A percentile compares a stretch with the other conserved stretches of the same genome.
These are phyloP conservation scores for Peromyscus aztecus DNA, from an alignment of 2,797 vertebrate species.

Conservation along the genomic window DNA sequence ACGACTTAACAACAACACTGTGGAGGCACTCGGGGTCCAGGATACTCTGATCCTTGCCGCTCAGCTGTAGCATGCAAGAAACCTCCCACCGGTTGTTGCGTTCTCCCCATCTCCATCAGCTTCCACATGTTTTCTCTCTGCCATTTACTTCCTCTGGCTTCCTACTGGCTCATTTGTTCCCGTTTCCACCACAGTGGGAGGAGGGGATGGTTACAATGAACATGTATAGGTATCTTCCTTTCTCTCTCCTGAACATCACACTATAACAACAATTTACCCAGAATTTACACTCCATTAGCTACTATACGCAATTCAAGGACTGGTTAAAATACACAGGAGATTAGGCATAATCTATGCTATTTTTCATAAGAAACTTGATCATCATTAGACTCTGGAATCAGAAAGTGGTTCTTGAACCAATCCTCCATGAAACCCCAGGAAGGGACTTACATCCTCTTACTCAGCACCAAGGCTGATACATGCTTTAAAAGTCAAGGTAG, in stretches of 20 bases:
- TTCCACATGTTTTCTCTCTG: not conserved
- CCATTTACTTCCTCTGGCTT: not conserved
- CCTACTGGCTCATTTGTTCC: not conserved
- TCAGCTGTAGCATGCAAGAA: too few species aligned
- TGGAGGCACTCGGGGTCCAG: not conserved
- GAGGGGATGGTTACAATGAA: not conserved
- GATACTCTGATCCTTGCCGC: too few species aligned
- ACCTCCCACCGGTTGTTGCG: not conserved
- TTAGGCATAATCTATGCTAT: not conserved
- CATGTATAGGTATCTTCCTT: not conserved
- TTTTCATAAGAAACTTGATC: not conserved
- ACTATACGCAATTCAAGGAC: not conserved
- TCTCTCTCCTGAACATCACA: not conserved
- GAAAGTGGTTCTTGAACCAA: not conserved
- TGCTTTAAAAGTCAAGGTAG: not conserved
- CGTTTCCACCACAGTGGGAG: too few species aligned
- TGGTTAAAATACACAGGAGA: not conserved
- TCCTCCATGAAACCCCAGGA: not conserved
- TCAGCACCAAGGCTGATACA: not conserved
- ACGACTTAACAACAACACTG: not conserved
- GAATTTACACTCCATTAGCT: not conserved
- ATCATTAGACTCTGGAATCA: not conserved
- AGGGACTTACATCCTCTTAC: too few species aligned
- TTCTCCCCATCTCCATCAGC: not conserved
- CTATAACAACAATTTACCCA: not conserved